These are phyloP conservation scores for Sebastes wilsoni DNA, from an alignment of 2,797 vertebrate genomes.

Conservation along the genomic window DNA sequence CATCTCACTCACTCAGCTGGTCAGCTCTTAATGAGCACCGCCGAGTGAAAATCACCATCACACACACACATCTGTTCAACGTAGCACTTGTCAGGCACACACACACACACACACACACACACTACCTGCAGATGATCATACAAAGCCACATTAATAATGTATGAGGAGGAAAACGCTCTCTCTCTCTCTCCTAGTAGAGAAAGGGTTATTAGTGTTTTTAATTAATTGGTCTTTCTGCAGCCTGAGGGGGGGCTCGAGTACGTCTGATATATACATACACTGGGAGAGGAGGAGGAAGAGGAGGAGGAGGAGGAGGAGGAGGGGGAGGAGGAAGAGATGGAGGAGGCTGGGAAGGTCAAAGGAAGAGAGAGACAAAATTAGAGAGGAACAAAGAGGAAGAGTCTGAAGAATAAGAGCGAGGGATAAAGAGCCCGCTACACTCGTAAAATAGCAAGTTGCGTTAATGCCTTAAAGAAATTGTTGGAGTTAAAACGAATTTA, in stretches of 20 bases:
- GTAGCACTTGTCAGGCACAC: background rate
- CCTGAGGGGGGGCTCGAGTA: conserved; percentile 18
- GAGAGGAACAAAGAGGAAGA: background rate
- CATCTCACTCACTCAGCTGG: conserved; percentile 1
- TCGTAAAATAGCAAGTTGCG: too few species aligned
- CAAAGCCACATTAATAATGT: conserved; percentile 43
- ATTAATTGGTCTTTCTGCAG: conserved; percentile 37
- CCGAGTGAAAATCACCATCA: background rate
- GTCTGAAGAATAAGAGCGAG: background rate
- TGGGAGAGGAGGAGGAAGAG: background rate
- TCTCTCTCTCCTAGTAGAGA: conserved; percentile 16
- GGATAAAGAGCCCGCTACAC: background rate
- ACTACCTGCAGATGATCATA: conserved; percentile 20
- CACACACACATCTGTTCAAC: background rate
- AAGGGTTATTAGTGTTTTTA: conserved; percentile 43
- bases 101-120: conserved; percentile 1
- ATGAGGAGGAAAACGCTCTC: conserved; percentile 32
- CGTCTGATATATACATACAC: background rate
- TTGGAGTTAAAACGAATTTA: too few species aligned
- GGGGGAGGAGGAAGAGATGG: background rate
- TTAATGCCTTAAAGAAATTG: too few species aligned
- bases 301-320: background rate
- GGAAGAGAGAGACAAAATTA: background rate
- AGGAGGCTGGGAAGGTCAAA: background rate
- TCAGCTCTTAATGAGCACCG: conserved; percentile 22